A percentile compares a stretch with the other conserved stretches of the same genome.
These are phyloP conservation scores for Trissolcus basalis DNA, from an alignment of 1,140 invertebrate species.

Conservation along the genomic window DNA sequence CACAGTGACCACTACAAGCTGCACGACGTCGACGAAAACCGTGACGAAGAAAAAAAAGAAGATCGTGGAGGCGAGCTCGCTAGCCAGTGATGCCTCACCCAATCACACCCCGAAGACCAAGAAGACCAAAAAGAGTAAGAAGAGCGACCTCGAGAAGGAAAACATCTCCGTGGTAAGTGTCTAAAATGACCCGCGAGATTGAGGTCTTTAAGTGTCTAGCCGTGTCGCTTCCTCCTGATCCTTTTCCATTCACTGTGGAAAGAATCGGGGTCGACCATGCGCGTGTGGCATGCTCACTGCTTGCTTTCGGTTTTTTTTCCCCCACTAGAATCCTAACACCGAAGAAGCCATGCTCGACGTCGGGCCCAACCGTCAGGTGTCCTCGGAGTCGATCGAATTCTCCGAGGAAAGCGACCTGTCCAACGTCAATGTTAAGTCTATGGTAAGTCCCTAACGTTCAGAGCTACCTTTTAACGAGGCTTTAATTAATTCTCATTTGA, in stretches of 20 bases:
- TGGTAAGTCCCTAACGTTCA: slow-evolving; percentile 73
- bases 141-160: slow-evolving; percentile 78
- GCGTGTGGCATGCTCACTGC: slow-evolving; percentile 64
- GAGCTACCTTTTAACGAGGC: too few relatives aligned
- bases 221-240: background rate
- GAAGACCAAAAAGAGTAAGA: slow-evolving; percentile 80
- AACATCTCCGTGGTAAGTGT: slow-evolving; percentile 80
- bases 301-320: slow-evolving; percentile 66
- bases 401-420: slow-evolving; percentile 76
- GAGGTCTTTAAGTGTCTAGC: background rate
- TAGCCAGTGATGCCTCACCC: slow-evolving; percentile 71
- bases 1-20: slow-evolving; percentile 48
- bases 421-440: slow-evolving; percentile 77
- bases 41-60: slow-evolving; percentile 76
- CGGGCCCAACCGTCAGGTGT: slow-evolving; percentile 62
- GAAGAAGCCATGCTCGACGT: slow-evolving; percentile 70
- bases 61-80: slow-evolving; percentile 65
- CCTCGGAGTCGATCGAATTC: slow-evolving; percentile 70
- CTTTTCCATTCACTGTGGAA: slow-evolving; percentile 8
- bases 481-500: too few relatives aligned
- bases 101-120: slow-evolving; percentile 76
- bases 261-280: slow-evolving; percentile 13
- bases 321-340: slow-evolving; percentile 67
- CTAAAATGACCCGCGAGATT: background rate
- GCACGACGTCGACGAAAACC: slow-evolving; percentile 54